These are phyloP conservation scores for Malurus melanocephalus DNA, from an alignment of 2,113 vertebrate species.

Conservation along the genomic window DNA sequence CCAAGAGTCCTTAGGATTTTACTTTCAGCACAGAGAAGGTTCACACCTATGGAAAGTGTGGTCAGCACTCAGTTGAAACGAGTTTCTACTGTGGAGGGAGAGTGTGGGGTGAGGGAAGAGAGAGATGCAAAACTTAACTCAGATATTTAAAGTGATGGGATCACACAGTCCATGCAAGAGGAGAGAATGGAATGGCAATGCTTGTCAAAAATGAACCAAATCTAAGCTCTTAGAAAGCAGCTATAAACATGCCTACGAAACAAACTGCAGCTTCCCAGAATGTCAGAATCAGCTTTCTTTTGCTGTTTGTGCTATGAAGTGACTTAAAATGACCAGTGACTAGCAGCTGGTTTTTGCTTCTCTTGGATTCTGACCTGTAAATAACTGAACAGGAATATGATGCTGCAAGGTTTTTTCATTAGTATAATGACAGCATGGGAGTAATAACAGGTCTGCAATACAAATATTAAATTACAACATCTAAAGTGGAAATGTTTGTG, in stretches of 20 bases:
- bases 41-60: neutral
- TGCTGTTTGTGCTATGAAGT: neutral
- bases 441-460: neutral
- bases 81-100: fast-evolving
- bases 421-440: neutral
- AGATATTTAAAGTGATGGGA: neutral
- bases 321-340: neutral
- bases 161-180: neutral
- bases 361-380: neutral
- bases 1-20: neutral
- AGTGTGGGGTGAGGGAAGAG: neutral
- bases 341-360: neutral
- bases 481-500: neutral
- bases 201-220: neutral
- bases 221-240: neutral
- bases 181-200: neutral
- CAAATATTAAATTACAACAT: neutral
- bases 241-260: neutral
- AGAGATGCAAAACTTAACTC: neutral
- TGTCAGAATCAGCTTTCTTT: neutral
- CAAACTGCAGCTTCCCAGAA: neutral
- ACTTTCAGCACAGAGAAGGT: neutral
- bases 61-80: neutral
- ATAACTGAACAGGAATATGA: neutral
- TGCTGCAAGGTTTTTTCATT: neutral